Percentiles rank a stretch among this genome's conserved stretches.
Conservation (phyloP, 2,113 vertebrate species). For the Romanogobio albipinnatus region DNA sequence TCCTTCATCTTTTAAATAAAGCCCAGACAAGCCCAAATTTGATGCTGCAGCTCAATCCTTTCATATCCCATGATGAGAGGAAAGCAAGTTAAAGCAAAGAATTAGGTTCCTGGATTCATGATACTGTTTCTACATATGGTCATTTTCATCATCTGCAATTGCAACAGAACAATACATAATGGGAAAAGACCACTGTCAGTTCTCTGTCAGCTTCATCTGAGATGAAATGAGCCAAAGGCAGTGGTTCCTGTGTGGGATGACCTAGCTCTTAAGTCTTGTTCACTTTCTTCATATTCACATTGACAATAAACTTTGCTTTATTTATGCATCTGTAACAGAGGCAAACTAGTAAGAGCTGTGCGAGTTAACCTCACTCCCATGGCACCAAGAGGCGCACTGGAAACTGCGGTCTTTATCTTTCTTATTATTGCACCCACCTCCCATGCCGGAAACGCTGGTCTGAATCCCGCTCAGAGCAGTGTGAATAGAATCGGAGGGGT, state of each 20-base stretch:
- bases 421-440: too few species aligned
- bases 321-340: neutral
- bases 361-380: too few species aligned
- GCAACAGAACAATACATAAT: neutral
- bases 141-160: neutral
- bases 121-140: neutral
- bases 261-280: neutral
- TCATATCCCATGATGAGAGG: neutral
- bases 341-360: too few species aligned
- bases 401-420: too few species aligned
- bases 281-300: neutral
- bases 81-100: neutral
- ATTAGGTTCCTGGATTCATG: neutral
- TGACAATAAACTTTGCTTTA: neutral
- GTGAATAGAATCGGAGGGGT: too few species aligned
- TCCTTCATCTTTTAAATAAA: constrained; percentile 20
- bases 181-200: neutral
- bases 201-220: neutral
- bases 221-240: neutral
- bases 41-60: neutral
- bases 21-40: neutral
- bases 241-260: neutral
- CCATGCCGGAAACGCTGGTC: too few species aligned
- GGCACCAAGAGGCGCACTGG: too few species aligned
- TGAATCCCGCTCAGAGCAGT: too few species aligned